Conservation (phyloP, 2,888 invertebrate genomes). For the Crocallis elinguaria region DNA sequence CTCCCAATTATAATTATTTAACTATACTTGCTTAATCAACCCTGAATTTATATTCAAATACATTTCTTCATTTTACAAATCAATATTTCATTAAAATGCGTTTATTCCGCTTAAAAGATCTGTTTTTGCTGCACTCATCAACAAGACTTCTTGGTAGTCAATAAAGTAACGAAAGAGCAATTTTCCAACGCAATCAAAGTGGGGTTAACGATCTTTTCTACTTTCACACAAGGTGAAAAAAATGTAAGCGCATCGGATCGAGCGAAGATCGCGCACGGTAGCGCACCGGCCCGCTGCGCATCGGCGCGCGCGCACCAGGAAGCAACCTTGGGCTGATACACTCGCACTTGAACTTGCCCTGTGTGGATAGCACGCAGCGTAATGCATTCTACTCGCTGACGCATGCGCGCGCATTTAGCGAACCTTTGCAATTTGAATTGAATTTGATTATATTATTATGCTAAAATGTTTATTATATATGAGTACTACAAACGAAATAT, state of each 20-base stretch:
- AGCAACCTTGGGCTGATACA: constrained; percentile 73
- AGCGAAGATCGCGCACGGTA: constrained; percentile 28
- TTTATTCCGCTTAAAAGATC: constrained; percentile 13
- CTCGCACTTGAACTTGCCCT: constrained; percentile 79
- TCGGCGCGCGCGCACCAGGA: constrained; percentile 72
- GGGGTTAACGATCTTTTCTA: constrained; percentile 42
- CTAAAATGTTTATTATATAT: no score
- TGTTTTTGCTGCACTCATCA: constrained; percentile 1
- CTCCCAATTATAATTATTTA: no score
- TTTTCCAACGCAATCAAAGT: constrained; percentile 27
- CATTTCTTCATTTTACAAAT: no score
- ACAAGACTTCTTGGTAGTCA: neutral
- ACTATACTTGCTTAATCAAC: no score
- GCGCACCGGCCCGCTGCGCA: constrained; percentile 46
- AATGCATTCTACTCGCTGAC: constrained; percentile 26
- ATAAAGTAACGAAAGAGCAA: constrained; percentile 25
- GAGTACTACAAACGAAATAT: no score
- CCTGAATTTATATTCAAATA: no score
- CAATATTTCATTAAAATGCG: constrained; percentile 22
- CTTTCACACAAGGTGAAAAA: constrained; percentile 39
- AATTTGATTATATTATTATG: no score
- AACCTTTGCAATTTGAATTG: no score
- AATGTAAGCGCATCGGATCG: constrained; percentile 24
- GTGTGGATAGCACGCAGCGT: constrained; percentile 46
- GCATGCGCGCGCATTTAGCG: constrained; percentile 12